These are phyloP conservation scores for Acanthosepion pharaonis DNA, from an alignment of 2,888 invertebrate species.

Conservation along the genomic window DNA sequence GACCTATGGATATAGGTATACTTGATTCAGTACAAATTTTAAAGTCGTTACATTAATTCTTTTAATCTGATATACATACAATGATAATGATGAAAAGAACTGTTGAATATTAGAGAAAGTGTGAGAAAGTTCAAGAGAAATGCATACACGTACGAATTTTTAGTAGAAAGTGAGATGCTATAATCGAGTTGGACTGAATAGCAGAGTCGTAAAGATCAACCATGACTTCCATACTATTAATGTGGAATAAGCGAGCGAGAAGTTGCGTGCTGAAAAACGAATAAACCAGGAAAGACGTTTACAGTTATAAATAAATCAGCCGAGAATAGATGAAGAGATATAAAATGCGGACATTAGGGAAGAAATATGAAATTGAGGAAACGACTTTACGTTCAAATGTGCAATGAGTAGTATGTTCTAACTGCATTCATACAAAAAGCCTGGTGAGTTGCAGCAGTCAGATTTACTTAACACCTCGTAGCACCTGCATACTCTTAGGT, in stretches of 20 bases:
- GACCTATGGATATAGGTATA: too few species aligned
- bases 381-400: not conserved
- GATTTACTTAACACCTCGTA: not conserved
- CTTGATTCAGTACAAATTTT: too few species aligned
- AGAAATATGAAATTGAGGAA: constrained; percentile 33
- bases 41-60: too few species aligned
- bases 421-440: not conserved
- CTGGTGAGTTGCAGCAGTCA: not conserved
- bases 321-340: not conserved
- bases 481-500: not conserved
- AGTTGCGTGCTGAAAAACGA: constrained; percentile 3
- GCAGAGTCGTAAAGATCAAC: not conserved
- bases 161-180: not conserved
- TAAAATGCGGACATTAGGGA: constrained; percentile 3
- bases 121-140: too few species aligned
- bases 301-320: too few species aligned
- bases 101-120: too few species aligned
- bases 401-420: not conserved
- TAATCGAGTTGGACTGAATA: not conserved
- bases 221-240: not conserved
- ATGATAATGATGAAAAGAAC: too few species aligned
- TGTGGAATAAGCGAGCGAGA: not conserved
- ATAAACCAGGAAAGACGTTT: not conserved
- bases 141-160: not conserved
- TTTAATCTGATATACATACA: too few species aligned